A percentile compares a stretch with the other conserved stretches of the same genome.
phyloP scores from a whole-genome alignment of 2,113 vertebrate species.

The Leptodactylus fuscus region DNA sequence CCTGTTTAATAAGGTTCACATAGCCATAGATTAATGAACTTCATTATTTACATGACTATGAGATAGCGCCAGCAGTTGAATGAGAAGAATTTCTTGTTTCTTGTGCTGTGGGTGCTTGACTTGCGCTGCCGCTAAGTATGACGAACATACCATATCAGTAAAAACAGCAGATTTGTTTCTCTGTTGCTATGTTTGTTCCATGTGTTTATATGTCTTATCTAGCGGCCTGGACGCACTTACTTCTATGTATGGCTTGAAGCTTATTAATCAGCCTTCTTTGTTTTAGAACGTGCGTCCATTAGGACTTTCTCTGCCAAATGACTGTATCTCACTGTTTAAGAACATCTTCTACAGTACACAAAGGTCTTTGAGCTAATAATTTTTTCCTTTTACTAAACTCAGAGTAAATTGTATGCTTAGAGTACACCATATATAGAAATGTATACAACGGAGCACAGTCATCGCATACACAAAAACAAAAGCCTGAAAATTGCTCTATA shows the following conservation, averaged over 20 bases:
- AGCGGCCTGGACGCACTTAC: constrained; percentile 39
- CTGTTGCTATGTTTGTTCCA: constrained; percentile 58
- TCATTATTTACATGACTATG: constrained; percentile 30
- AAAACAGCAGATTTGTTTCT: constrained; percentile 53
- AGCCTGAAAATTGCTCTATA: not conserved
- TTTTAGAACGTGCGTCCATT: constrained; percentile 48
- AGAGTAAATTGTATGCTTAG: not conserved
- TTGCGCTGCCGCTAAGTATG: constrained; percentile 36
- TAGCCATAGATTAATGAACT: constrained; percentile 18
- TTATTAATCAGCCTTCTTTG: constrained; percentile 47
- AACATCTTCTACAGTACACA: constrained; percentile 57
- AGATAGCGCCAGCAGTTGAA: constrained; percentile 73
- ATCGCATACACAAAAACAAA: not conserved
- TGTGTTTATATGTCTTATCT: constrained; percentile 59
- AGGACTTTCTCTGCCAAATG: constrained; percentile 41
- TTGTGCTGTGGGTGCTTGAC: constrained; percentile 55
- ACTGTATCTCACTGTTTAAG: constrained; percentile 58
- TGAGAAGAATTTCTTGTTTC: constrained; percentile 63
- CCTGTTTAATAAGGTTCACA: not conserved
- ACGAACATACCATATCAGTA: constrained; percentile 47
- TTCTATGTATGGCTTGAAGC: constrained; percentile 49
- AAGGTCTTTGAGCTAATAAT: not conserved
- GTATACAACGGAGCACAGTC: not conserved
- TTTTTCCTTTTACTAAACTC: not conserved
- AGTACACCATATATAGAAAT: constrained; percentile 48